A percentile compares a stretch with the other conserved stretches of the same genome.
phyloP scores from a whole-genome alignment of 2,113 vertebrate species.

The Takifugu flavidus region DNA sequence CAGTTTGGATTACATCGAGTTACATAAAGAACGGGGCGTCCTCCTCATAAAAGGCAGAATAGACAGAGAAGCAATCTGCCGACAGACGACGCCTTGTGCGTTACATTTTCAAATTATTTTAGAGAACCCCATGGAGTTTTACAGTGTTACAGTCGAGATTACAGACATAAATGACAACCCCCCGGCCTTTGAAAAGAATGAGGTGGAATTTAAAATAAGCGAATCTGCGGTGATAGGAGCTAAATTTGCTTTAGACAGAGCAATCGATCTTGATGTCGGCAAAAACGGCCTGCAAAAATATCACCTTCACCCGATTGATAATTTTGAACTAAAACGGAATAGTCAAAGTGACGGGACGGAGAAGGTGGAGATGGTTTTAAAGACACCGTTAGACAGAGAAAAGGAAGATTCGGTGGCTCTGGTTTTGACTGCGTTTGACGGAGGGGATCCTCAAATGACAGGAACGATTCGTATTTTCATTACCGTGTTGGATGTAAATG shows the following conservation, averaged over 20 bases:
- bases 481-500: slow-evolving; percentile 42
- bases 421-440: slow-evolving; percentile 49
- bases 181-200: slow-evolving; percentile 32
- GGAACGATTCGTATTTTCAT: slow-evolving; percentile 44
- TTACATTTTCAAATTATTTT: slow-evolving; percentile 58
- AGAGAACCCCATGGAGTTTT: slow-evolving; percentile 63
- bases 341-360: slow-evolving; percentile 37
- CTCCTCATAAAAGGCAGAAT: slow-evolving; percentile 56
- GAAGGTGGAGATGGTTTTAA: slow-evolving; percentile 51
- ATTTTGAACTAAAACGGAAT: slow-evolving; percentile 57
- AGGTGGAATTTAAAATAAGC: slow-evolving; percentile 48
- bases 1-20: slow-evolving; percentile 61
- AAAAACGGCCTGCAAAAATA: slow-evolving; percentile 66
- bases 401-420: slow-evolving; percentile 24
- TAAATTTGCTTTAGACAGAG: slow-evolving; percentile 43
- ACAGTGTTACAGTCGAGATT: slow-evolving; percentile 48
- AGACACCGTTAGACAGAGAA: slow-evolving; percentile 51
- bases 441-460: slow-evolving; percentile 42
- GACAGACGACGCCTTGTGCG: slow-evolving; percentile 45
- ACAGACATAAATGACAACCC: slow-evolving; percentile 60
- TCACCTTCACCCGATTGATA: slow-evolving; percentile 58
- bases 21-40: slow-evolving; percentile 60
- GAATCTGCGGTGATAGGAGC: slow-evolving; percentile 37
- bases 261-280: slow-evolving; percentile 29
- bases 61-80: slow-evolving; percentile 59